A percentile compares a stretch with the other conserved stretches of the same genome.
Conservation (phyloP, 2,888 invertebrate genomes). For the Lasius fuliginosus region DNA sequence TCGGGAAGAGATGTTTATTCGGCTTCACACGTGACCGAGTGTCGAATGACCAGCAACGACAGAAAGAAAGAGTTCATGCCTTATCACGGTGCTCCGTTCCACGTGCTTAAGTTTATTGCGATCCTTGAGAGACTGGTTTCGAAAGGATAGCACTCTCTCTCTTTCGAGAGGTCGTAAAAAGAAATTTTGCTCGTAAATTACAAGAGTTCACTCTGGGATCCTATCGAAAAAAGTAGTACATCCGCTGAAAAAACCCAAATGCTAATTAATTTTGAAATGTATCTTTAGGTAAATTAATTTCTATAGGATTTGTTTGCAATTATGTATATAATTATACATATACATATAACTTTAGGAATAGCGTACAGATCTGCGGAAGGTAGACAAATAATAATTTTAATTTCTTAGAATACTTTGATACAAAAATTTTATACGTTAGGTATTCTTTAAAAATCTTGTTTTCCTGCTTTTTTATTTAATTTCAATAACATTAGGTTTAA, state of each 20-base stretch:
- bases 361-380: too few species aligned
- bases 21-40: slow-evolving; percentile 70
- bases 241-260: not conserved
- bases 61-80: slow-evolving; percentile 44
- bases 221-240: not conserved
- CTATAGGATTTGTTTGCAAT: not conserved
- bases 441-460: not conserved
- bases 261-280: not conserved
- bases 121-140: slow-evolving; percentile 45
- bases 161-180: slow-evolving; percentile 45
- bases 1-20: slow-evolving; percentile 73
- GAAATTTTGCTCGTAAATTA: slow-evolving; percentile 44
- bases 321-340: not conserved
- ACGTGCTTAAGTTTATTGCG: slow-evolving; percentile 48
- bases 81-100: slow-evolving; percentile 55
- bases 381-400: too few species aligned
- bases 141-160: slow-evolving; percentile 22
- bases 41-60: slow-evolving; percentile 69
- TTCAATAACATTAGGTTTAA: not conserved
- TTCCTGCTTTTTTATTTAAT: not conserved
- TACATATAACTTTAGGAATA: too few species aligned
- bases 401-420: too few species aligned
- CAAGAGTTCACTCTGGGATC: not conserved
- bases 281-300: slow-evolving; percentile 11
- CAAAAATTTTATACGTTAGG: not conserved